Base-by-base conservation (phyloP, 2,113 vertebrate species). In the Tetrax tetrax region DNA sequence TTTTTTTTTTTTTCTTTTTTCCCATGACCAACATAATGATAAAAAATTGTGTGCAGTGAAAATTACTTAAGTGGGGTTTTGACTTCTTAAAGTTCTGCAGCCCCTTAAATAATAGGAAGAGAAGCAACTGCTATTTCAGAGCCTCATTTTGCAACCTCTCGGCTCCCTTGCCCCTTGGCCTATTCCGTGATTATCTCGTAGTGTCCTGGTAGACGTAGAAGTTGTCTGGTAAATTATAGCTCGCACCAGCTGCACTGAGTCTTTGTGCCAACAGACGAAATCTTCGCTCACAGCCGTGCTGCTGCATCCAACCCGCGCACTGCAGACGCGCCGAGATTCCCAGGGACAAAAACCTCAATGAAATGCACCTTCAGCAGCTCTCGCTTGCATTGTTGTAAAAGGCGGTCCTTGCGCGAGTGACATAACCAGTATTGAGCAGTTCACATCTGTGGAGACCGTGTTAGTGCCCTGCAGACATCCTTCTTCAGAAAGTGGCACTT, bases 281-380 rank as follows among this genome's bases (percentile, higher is more conserved):
- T 7, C 88, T 89, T 74, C 51, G 96, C 93, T 96, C 31, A 24
- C 0, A 29, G 64, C 94, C 80, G 76, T 3, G 2, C 92, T 96
- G 95, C 95, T 95, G 94, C 91, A 64, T 94, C 51, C 96, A 96
- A 94, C 88, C 94, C 4, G 0, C 48, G 47, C 57, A n/a, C 91
- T 87, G 94, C 84, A 81, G 85, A n/a, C 71, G 1, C 90, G 10
- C 88, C 4, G 29, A 89, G 72, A 50, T 76, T 97, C 95, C 6
- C 29, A 48, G 89, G 68, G 77, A 94, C 92, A 53, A 93, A 94
- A 94, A 81, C 92, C 93, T 97, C 84, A 84, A 92, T 96, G 90
- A 95, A 96, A 85, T 71, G 91, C 95, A 94, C 80, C 89, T 96
- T 95, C 72, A 95, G 94, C 69, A 83, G 78, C 94, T 66, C 90